Percentiles rank a stretch among this genome's conserved stretches.
Conservation (phyloP, 2,113 vertebrate species). For the Phyllopteryx taeniolatus region DNA sequence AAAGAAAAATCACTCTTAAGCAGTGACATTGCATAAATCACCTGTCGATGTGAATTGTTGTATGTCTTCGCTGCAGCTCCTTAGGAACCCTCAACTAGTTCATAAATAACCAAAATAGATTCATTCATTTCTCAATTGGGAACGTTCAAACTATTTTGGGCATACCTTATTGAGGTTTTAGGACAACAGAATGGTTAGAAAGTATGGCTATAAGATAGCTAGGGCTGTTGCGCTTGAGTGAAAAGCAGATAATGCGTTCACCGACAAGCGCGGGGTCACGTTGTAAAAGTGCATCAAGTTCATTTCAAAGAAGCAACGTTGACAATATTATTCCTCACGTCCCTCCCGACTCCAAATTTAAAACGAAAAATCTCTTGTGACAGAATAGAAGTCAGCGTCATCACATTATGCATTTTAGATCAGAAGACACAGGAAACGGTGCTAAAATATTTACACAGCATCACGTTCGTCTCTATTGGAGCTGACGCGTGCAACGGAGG, state of each 20-base stretch:
- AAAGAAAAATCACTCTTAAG: no score
- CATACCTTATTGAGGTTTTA: not conserved
- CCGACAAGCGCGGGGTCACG: not conserved
- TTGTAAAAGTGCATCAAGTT: conserved; percentile 1
- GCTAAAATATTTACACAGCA: conserved; percentile 32
- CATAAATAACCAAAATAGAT: no score
- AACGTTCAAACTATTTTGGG: no score
- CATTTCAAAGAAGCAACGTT: not conserved
- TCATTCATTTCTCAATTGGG: no score
- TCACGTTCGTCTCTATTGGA: conserved; percentile 10
- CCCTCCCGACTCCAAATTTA: not conserved
- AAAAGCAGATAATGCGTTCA: not conserved
- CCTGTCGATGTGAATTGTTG: no score
- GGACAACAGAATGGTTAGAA: not conserved
- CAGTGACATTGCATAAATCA: no score
- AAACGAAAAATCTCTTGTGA: conserved; percentile 8
- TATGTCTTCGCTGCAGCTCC: no score
- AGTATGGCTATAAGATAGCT: not conserved
- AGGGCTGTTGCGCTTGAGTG: not conserved
- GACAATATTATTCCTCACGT: not conserved
- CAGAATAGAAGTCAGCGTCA: conserved; percentile 1
- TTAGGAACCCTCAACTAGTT: no score
- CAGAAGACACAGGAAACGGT: not conserved
- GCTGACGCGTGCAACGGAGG: conserved; percentile 28
- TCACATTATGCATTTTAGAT: conserved; percentile 1